Evolutionary conservation across 30 jellyfish, hydroid and myxozoan species (phyloP).

Genomic region (Aurelia aurita): DNA sequence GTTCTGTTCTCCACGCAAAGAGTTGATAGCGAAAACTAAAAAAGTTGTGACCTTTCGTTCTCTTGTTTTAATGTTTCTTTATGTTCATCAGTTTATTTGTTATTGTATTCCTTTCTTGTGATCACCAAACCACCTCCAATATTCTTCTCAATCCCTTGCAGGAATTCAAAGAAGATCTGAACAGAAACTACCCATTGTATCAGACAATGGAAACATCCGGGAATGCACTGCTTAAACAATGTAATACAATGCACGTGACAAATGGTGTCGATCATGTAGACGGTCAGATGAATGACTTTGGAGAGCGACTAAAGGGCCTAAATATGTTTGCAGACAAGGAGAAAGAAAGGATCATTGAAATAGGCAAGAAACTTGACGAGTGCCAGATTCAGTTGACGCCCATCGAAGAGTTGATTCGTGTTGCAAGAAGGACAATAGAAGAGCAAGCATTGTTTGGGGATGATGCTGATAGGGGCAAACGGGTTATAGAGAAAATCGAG

Average conservation of each 20-base stretch:
- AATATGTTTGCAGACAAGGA: conserved; percentile 73
- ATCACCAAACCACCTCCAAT: no score
- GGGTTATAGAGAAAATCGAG: conserved; percentile 59
- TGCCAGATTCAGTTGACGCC: conserved; percentile 79
- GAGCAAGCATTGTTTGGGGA: conserved; percentile 72
- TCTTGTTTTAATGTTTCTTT: no score
- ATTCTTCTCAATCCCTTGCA: neutral
- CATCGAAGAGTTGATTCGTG: conserved; percentile 73
- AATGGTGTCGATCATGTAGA: conserved; percentile 80
- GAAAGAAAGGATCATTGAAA: conserved; percentile 65
- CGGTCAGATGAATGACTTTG: conserved; percentile 65
- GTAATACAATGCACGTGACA: conserved; percentile 66
- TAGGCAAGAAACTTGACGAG: conserved; percentile 69
- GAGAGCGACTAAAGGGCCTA: conserved; percentile 74
- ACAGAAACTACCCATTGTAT: conserved; percentile 58
- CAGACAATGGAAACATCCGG: conserved; percentile 53
- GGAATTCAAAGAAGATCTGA: conserved; percentile 87
- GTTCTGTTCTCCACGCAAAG: no score
- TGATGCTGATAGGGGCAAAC: conserved; percentile 80
- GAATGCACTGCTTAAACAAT: conserved; percentile 52
- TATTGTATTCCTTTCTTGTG: no score
- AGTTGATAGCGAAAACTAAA: no score
- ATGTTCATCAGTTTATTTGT: no score
- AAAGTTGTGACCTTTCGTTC: no score
- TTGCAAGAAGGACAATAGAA: conserved; percentile 53